These are phyloP conservation scores for Deilephila elpenor DNA, from an alignment of 2,888 invertebrate species.

Conservation along the genomic window DNA sequence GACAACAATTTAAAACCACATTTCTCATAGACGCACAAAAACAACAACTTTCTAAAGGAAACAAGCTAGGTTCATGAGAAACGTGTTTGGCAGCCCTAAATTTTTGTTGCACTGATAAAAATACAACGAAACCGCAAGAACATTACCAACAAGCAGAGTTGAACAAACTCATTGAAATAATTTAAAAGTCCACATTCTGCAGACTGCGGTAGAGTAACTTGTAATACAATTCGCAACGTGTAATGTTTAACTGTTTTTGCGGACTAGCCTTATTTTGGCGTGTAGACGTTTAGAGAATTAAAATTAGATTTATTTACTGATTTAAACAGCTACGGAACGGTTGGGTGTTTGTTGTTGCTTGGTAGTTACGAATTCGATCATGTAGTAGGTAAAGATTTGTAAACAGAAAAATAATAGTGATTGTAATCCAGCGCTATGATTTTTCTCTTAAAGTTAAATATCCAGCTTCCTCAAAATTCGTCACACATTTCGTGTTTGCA, in stretches of 20 bases:
- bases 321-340: no score
- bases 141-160: constrained; percentile 21
- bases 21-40: no score
- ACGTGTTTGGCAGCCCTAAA: constrained; percentile 22
- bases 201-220: not conserved
- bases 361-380: no score
- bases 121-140: constrained; percentile 24
- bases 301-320: no score
- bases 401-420: no score
- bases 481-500: no score
- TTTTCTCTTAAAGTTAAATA: no score
- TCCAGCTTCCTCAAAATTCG: no score
- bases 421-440: no score
- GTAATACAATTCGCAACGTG: not conserved
- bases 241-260: not conserved
- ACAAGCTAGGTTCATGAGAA: not conserved
- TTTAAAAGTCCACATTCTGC: constrained; percentile 29
- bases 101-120: constrained; percentile 25
- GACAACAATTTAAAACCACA: not conserved
- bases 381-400: no score
- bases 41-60: constrained; percentile 10
- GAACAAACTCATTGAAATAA: constrained; percentile 32
- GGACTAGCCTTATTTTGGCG: not conserved
- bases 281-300: not conserved
- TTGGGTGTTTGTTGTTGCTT: no score